A percentile compares a stretch with the other conserved stretches of the same genome.
Conservation (phyloP, 2,797 vertebrate species). For the Manis javanica region DNA sequence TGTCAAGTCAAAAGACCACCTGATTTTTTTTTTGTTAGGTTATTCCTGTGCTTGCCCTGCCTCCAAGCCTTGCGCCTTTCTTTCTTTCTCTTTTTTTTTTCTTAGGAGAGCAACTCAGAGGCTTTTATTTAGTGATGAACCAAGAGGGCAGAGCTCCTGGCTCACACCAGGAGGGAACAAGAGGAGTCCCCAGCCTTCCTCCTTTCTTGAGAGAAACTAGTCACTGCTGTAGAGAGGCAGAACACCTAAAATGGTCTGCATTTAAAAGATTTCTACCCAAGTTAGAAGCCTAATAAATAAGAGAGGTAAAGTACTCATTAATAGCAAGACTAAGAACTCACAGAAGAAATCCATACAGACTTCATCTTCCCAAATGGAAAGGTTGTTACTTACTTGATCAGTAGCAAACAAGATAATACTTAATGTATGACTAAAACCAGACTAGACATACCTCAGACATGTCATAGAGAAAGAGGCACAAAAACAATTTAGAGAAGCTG, state of each 20-base stretch:
- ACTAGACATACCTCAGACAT: neutral
- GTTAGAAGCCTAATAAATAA: neutral
- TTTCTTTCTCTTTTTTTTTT: too few relatives aligned
- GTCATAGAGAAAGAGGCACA: neutral
- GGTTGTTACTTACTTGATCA: neutral
- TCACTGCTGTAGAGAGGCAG: neutral
- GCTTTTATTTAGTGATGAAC: too few relatives aligned
- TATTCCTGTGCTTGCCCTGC: neutral
- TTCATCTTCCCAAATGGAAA: neutral
- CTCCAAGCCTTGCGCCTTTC: neutral
- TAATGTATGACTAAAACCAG: neutral
- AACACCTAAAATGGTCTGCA: neutral
- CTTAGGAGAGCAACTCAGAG: too few relatives aligned
- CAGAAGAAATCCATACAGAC: neutral
- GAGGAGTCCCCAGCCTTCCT: too few relatives aligned
- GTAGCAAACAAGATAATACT: neutral
- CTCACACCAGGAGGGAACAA: too few relatives aligned
- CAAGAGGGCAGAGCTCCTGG: too few relatives aligned
- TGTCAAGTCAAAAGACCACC: neutral
- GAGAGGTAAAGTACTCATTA: neutral
- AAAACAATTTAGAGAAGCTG: neutral
- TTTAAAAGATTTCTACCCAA: conserved; percentile 15
- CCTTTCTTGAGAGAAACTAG: neutral
- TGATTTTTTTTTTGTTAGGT: neutral
- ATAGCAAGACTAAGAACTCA: neutral